Evolutionary conservation across 2,797 vertebrate genomes (phyloP), one percentile per base, ranked within the genome.

Genomic region (Podargus strigoides): DNA sequence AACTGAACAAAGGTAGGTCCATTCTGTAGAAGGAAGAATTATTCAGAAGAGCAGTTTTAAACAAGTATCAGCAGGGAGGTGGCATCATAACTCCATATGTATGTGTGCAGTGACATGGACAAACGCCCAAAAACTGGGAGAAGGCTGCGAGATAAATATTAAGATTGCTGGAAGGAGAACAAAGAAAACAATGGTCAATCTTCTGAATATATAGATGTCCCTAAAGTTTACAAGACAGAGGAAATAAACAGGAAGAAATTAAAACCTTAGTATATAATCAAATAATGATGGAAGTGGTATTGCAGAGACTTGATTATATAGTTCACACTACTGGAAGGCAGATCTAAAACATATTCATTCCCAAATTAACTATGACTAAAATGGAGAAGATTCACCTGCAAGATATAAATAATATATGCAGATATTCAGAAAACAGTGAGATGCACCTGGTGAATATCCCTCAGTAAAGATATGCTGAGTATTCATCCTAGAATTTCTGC

Each of bases 181-280:
- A 88, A 88, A 93, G 69, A 42, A 80, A 93, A 81, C 18, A 92
- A 27, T 23, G 8, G 39, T 81, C 50, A 50, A 86, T 34, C 55
- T 75, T 88, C 81, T 83, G 52, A 89, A 92, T 6, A 53, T 14
- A 58, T 2, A 69, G 36, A 72, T 30, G 17, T 26, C 75, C 70
- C 46, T 75, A 47, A 93, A 86, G 39, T 93, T 93, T 86, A 59
- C 42, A 86, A 78, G 55, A 42, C 26, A 59, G 14, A 86, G n/a
- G 58, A 94, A 88, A 93, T 66, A 83, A 92, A 87, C 58, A 81
- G 52, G 41, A 94, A 89, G 62, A 91, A 75, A 91, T 55, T 39
- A 58, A 93, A 86, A 84, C 72, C 42, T 39, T 74, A 32, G 13
- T 70, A 74, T 12, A 27, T 77, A 74, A 91, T 39, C 42, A 75